Percentiles rank a stretch among this genome's conserved stretches.
Evolutionary conservation across 2,888 invertebrate genomes (phyloP).

Genomic region (Theretra japonica): DNA sequence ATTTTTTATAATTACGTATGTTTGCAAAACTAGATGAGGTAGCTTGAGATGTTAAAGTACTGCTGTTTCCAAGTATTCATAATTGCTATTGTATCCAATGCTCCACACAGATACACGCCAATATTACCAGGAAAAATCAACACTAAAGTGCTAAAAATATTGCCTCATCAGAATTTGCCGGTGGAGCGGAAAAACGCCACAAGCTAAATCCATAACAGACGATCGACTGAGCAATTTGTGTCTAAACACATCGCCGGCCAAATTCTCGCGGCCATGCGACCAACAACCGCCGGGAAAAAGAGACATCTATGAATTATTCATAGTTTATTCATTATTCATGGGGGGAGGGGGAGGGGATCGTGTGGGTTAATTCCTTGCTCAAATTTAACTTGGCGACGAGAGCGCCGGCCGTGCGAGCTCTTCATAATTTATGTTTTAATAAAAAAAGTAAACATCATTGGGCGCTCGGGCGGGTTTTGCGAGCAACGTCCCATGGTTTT

Average conservation of each 20-base stretch:
- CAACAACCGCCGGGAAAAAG: constrained; percentile 19
- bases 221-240: background rate
- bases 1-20: no score
- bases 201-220: background rate
- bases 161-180: background rate
- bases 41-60: no score
- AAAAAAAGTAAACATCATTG: constrained; percentile 11
- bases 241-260: constrained; percentile 11
- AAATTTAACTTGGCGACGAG: constrained; percentile 37
- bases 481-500: background rate
- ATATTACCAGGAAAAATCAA: background rate
- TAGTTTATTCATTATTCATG: constrained; percentile 39
- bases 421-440: constrained; percentile 19
- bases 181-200: background rate
- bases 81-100: no score
- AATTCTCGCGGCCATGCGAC: background rate
- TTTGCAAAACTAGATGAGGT: no score
- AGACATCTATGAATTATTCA: constrained; percentile 39
- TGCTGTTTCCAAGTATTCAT: no score
- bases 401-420: constrained; percentile 14
- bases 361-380: constrained; percentile 40
- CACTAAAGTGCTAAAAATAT: background rate
- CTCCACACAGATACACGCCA: background rate
- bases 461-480: background rate
- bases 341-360: constrained; percentile 1